Evolutionary conservation across 2,888 invertebrate species (phyloP), one percentile per base, ranked within the genome.

Genomic region (Cancer borealis): DNA sequence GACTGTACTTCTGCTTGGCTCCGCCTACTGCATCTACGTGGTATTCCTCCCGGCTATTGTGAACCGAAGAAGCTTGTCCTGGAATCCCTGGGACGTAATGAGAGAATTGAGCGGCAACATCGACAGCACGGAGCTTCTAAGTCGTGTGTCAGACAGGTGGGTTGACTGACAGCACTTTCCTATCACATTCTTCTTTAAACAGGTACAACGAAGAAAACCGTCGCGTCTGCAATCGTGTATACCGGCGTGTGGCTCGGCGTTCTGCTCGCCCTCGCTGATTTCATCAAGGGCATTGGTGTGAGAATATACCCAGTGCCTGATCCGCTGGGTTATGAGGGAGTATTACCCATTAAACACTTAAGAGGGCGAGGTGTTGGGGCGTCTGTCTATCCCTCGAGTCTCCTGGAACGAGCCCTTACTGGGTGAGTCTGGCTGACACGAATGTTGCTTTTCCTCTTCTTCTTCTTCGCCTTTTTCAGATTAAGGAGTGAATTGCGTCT

Each of bases 81-180:
- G 89, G 92, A 45, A 17, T 47, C 47, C 66, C 14, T 66, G 54
- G 92, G 89, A 89, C 6, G 12, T 92, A 66, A 3, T n/a, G 26
- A 17, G 14, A 45, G 5, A 39, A n/a, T 3, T 84, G 39, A 14
- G 39, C 14, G 84, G 14, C 39, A 84, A 2, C 39, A 10, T 12
- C 8, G 60, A 88, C 3, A 39, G 45, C 60, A 47, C 30, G 60
- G 46, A 39, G n/a, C 47, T 93, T 8, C 88, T 89, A 8, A 73
- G 66, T n/a, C 30, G 21, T 26, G 92, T 92, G 14, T 30, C 54
- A 5, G 54, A 92, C 45, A 92, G 92, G 92, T 92, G 88, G 54
- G 92, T 92, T 10, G 92, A 3, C 30, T 26, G 5, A 47, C 10
- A 14, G 26, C 79, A 26, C 79, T 26, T 8, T 46, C 47, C 14